These are phyloP conservation scores for Orthonyx spaldingii DNA, from an alignment of 2,113 vertebrate species.

Conservation along the genomic window DNA sequence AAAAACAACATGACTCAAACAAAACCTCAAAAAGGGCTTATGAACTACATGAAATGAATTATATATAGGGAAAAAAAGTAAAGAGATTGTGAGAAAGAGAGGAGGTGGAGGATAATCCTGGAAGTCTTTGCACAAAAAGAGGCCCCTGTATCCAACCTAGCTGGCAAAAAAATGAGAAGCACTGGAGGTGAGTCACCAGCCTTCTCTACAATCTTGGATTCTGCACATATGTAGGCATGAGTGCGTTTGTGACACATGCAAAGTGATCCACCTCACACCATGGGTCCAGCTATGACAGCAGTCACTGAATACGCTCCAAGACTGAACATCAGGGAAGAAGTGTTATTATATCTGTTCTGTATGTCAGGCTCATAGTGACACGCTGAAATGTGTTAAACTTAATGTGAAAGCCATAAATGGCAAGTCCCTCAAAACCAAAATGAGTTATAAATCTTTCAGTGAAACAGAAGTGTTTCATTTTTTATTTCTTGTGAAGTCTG, in stretches of 20 bases:
- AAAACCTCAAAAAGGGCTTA: not conserved
- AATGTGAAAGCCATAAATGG: not conserved
- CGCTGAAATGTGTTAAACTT: conserved; percentile 7
- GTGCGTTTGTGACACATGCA: not conserved
- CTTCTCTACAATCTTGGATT: not conserved
- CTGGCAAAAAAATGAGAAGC: not conserved
- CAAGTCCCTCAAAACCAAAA: not conserved
- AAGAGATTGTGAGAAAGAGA: not conserved
- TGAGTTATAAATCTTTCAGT: not conserved
- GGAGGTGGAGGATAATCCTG: not conserved
- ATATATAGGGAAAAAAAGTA: not conserved
- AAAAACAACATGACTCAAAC: not conserved
- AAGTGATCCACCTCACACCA: not conserved
- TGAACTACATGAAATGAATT: not conserved
- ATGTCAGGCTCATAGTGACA: not conserved
- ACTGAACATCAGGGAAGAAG: not conserved
- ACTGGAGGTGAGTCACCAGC: not conserved
- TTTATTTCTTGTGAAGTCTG: not conserved
- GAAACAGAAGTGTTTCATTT: not conserved
- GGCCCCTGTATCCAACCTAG: not conserved
- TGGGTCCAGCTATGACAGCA: not conserved
- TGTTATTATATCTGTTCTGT: not conserved
- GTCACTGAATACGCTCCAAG: not conserved
- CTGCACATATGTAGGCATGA: not conserved
- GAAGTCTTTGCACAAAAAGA: not conserved